Percentiles rank a stretch among this genome's conserved stretches.
These are phyloP conservation scores for Phrynocephalus guinanensis DNA, from an alignment of 2,797 vertebrate species.

Conservation along the genomic window DNA sequence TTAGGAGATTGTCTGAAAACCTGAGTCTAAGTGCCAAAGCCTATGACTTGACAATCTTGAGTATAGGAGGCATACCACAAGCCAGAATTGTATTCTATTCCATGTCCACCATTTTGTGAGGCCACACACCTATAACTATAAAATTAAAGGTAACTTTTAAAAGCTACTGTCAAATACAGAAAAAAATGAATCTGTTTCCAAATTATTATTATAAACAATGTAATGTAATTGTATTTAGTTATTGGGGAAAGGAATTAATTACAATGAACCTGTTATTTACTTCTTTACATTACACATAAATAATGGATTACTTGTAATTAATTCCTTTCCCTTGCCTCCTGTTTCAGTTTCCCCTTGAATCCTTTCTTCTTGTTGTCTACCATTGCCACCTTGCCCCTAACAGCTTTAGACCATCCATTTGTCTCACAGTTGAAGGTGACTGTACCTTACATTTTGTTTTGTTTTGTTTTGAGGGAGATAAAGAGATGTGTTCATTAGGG, in stretches of 20 bases:
- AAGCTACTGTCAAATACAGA: not conserved
- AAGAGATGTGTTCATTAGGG: not conserved
- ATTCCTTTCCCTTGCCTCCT: not conserved
- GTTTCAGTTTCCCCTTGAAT: not conserved
- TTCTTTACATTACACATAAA: not conserved
- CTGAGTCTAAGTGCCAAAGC: too few relatives aligned
- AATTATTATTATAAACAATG: not conserved
- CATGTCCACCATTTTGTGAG: not conserved
- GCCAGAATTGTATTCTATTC: not conserved
- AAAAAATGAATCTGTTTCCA: not conserved
- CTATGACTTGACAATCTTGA: not conserved
- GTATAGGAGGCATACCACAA: not conserved
- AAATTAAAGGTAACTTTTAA: not conserved
- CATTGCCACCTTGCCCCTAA: not conserved
- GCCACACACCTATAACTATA: not conserved
- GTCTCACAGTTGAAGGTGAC: too few relatives aligned
- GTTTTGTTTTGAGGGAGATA: not conserved
- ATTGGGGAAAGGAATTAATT: not conserved
- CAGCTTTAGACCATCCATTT: not conserved
- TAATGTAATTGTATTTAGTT: not conserved
- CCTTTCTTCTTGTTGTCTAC: not conserved
- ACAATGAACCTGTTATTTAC: not conserved
- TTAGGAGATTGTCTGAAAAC: too few relatives aligned
- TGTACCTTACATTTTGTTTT: too few relatives aligned
- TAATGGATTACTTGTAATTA: too few relatives aligned